These are phyloP conservation scores for Lepus europaeus DNA, from an alignment of 2,113 vertebrate genomes.

Conservation along the genomic window DNA sequence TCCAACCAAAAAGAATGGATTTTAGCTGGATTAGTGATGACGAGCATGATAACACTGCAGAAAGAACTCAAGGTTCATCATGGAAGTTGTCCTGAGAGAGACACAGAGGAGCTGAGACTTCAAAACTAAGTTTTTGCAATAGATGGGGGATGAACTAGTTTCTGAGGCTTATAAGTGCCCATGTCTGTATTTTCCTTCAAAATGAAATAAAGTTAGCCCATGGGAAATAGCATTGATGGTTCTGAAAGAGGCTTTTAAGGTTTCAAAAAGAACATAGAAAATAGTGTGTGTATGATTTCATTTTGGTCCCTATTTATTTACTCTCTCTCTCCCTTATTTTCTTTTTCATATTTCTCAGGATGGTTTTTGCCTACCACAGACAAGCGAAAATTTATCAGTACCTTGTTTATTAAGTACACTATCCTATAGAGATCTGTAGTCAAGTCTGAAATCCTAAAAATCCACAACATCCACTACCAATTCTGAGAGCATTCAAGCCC, in stretches of 20 bases:
- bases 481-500: not conserved
- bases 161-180: not conserved
- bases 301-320: not conserved
- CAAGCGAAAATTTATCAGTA: not conserved
- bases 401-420: not conserved
- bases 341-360: not conserved
- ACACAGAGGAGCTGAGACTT: not conserved
- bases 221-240: not conserved
- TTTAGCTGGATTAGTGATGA: not conserved
- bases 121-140: not conserved
- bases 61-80: not conserved
- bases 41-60: not conserved
- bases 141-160: too few relatives aligned
- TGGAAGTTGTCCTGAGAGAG: not conserved
- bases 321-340: not conserved
- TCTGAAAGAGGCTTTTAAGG: not conserved
- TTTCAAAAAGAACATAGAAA: not conserved
- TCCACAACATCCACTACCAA: not conserved
- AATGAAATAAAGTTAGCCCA: not conserved
- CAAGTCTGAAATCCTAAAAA: not conserved
- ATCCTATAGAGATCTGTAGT: not conserved
- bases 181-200: not conserved
- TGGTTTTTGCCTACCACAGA: conserved; percentile 46
- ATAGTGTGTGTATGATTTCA: not conserved
- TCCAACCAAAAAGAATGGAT: not conserved